Percentiles rank a stretch among this genome's conserved stretches.
Conservation (phyloP, 1,140 invertebrate genomes). For the Cyclina sinensis region DNA sequence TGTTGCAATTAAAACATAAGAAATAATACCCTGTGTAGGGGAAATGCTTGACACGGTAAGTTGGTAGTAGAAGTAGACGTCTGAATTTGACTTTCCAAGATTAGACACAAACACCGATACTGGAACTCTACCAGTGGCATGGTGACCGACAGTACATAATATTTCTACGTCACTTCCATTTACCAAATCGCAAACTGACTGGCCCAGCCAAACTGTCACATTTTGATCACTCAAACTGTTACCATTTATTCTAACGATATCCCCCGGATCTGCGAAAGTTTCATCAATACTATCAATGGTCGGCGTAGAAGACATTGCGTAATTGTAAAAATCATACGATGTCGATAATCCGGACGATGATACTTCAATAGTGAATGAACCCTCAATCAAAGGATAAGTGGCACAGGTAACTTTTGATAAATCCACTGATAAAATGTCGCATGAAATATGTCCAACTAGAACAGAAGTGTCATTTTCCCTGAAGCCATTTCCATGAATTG, state of each 20-base stretch:
- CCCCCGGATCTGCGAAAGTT: conserved; percentile 39
- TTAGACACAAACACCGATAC: conserved; percentile 66
- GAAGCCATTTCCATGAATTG: conserved; percentile 77
- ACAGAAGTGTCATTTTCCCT: conserved; percentile 59
- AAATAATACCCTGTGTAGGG: conserved; percentile 56
- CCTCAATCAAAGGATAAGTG: conserved; percentile 53
- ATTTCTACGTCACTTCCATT: conserved; percentile 36
- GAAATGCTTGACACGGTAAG: conserved; percentile 53
- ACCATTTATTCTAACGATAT: conserved; percentile 70
- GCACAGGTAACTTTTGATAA: conserved; percentile 67
- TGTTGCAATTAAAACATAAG: too few species aligned
- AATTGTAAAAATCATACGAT: conserved; percentile 47
- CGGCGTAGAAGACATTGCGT: conserved; percentile 66
- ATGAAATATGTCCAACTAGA: conserved; percentile 70
- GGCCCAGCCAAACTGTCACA: conserved; percentile 68
- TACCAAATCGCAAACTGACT: conserved; percentile 56
- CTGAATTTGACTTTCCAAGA: conserved; percentile 58
- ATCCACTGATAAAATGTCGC: conserved; percentile 39
- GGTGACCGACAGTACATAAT: conserved; percentile 68
- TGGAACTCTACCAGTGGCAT: conserved; percentile 66
- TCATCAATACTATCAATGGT: conserved; percentile 63
- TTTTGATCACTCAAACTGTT: conserved; percentile 34
- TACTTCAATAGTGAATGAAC: conserved; percentile 55
- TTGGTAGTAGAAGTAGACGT: conserved; percentile 72
- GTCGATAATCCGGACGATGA: conserved; percentile 67